These are phyloP conservation scores for Pecten maximus DNA, from an alignment of 2,888 invertebrate species.

Conservation along the genomic window DNA sequence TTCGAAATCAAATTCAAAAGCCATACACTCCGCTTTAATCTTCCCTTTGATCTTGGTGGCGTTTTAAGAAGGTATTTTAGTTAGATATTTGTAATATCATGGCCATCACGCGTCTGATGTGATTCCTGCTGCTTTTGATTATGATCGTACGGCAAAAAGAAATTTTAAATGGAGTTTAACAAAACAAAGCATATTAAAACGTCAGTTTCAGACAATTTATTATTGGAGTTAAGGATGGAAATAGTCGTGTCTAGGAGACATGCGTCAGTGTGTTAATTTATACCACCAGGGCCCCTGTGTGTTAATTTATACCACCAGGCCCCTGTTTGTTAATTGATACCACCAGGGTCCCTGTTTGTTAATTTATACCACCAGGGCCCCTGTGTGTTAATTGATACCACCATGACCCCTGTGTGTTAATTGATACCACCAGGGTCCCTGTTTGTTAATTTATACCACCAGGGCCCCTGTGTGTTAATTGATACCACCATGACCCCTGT, in stretches of 20 bases:
- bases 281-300: too few relatives aligned
- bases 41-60: background rate
- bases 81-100: background rate
- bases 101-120: background rate
- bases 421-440: too few relatives aligned
- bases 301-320: too few relatives aligned
- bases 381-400: too few relatives aligned
- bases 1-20: background rate
- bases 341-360: too few relatives aligned
- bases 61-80: background rate
- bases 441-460: too few relatives aligned
- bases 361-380: too few relatives aligned
- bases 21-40: background rate
- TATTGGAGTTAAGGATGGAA: background rate
- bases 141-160: background rate
- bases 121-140: background rate
- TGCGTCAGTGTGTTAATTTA: background rate
- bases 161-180: background rate
- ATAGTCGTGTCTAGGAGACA: background rate
- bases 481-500: too few relatives aligned
- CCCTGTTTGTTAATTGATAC: too few relatives aligned
- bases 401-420: too few relatives aligned
- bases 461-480: too few relatives aligned
- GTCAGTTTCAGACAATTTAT: background rate
- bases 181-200: background rate